Base-by-base conservation (phyloP, 92 coral and sea anemone species). In the Phenganax subtilis region DNA sequence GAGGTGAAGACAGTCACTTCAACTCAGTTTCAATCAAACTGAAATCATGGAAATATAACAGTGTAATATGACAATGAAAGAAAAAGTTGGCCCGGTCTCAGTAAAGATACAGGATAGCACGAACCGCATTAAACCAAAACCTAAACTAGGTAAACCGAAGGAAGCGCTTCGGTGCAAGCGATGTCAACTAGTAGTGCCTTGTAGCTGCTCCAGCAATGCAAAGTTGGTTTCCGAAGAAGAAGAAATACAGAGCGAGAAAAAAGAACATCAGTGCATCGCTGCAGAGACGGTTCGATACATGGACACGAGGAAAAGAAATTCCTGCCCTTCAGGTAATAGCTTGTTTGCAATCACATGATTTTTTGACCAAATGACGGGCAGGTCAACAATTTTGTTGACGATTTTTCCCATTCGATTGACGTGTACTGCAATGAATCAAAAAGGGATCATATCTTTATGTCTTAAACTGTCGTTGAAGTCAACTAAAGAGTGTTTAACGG, bases 111-210 rank as follows among this genome's bases (percentile, higher is more conserved):
- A 53, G 47, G 54, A 0, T 28, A n/a, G 37, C 16, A 3, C 69
- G 12, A 51, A 52, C 65, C 30, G 51, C 6, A 52, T 28, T 4
- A 25, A 15, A 61, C 44, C 47, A 37, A 37, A 37, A 37, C 47
- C 47, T 37, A 37, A 37, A 37, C 47, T 37, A 37, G 47, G 47
- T 37, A 37, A 52, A 9, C 20, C 52, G 12, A 51, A 14, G 6
- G 73, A 31, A 16, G 25, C 51, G 15, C 61, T 79, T 25, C 53
- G 74, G 8, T 79, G 83, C 56, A n/a, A 10, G 37, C 47, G 53
- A 63, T 79, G 74, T 63, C 74, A 77, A 58, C 82, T 77, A 17
- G 64, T 77, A 31, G 9, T 31, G 82, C 82, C 82, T 52, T 77
- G 82, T 27, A 29, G 30, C 66, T 77, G 82, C 17, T 37, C 54